Percentiles rank a stretch among this genome's conserved stretches.
Conservation (phyloP, 2,113 vertebrate species). For the Mesembrinibis cayennensis region DNA sequence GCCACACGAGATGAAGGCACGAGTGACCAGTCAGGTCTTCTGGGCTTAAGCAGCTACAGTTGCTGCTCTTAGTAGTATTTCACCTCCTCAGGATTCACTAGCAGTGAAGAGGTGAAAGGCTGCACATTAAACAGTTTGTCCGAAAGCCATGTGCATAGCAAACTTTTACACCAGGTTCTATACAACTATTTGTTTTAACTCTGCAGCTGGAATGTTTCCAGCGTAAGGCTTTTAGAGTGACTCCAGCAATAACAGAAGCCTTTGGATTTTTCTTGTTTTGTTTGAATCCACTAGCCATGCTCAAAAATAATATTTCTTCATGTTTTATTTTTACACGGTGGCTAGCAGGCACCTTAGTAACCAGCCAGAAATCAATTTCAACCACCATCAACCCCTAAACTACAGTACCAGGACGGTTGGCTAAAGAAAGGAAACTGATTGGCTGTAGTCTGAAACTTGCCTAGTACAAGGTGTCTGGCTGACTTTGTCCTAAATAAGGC, state of each 20-base stretch:
- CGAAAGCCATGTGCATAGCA: constrained; percentile 70
- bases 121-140: constrained; percentile 73
- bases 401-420: constrained; percentile 84
- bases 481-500: constrained; percentile 89
- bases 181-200: constrained; percentile 68
- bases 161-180: constrained; percentile 72
- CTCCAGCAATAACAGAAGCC: constrained; percentile 80
- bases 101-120: constrained; percentile 77
- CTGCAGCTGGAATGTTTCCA: constrained; percentile 75
- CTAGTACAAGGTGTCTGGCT: constrained; percentile 86
- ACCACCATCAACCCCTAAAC: constrained; percentile 83
- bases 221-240: constrained; percentile 82
- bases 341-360: constrained; percentile 84
- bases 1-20: constrained; percentile 71
- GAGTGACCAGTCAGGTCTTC: constrained; percentile 68
- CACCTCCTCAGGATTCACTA: constrained; percentile 67
- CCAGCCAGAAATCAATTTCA: constrained; percentile 83
- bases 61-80: constrained; percentile 60
- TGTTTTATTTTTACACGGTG: constrained; percentile 80
- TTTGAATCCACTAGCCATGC: constrained; percentile 84
- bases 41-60: constrained; percentile 57
- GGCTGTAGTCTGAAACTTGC: constrained; percentile 86
- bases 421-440: constrained; percentile 83
- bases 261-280: constrained; percentile 72
- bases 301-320: constrained; percentile 79